A percentile compares a stretch with the other conserved stretches of the same genome.
These are phyloP conservation scores for Protobothrops mucrosquamatus DNA, from an alignment of 2,113 vertebrate species.

Conservation along the genomic window DNA sequence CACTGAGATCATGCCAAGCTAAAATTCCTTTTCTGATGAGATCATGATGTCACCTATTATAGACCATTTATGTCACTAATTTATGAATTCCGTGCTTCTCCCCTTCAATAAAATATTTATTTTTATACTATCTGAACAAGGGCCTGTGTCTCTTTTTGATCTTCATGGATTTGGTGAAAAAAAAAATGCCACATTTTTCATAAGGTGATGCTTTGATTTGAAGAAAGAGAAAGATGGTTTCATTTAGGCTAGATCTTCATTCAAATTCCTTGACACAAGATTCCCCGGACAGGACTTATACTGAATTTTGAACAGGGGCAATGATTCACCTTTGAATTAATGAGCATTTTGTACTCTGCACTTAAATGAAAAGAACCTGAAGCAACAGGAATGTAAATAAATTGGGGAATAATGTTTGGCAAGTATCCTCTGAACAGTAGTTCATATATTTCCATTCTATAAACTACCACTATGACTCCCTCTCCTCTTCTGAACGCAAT, in stretches of 20 bases:
- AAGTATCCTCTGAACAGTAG: not conserved
- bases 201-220: slow-evolving; percentile 66
- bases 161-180: slow-evolving; percentile 54
- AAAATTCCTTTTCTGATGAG: slow-evolving; percentile 96
- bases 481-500: not conserved
- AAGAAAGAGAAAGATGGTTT: slow-evolving; percentile 38
- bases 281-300: slow-evolving; percentile 39
- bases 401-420: not conserved
- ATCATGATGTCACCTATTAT: slow-evolving; percentile 92
- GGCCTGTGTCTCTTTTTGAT: slow-evolving; percentile 70
- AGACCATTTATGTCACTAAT: slow-evolving; percentile 85
- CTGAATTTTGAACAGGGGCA: not conserved
- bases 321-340: slow-evolving; percentile 33
- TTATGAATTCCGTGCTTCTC: slow-evolving; percentile 84
- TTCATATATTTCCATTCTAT: not conserved
- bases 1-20: slow-evolving; percentile 84
- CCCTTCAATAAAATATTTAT: slow-evolving; percentile 80
- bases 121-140: slow-evolving; percentile 78
- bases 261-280: slow-evolving; percentile 50
- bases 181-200: slow-evolving; percentile 57
- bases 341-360: slow-evolving; percentile 21
- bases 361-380: slow-evolving; percentile 3
- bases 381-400: slow-evolving; percentile 20
- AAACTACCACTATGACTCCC: not conserved
- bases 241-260: slow-evolving; percentile 49